Evolutionary conservation across 2,888 invertebrate genomes (phyloP).

Genomic region (Exephanes ischioxanthus): DNA sequence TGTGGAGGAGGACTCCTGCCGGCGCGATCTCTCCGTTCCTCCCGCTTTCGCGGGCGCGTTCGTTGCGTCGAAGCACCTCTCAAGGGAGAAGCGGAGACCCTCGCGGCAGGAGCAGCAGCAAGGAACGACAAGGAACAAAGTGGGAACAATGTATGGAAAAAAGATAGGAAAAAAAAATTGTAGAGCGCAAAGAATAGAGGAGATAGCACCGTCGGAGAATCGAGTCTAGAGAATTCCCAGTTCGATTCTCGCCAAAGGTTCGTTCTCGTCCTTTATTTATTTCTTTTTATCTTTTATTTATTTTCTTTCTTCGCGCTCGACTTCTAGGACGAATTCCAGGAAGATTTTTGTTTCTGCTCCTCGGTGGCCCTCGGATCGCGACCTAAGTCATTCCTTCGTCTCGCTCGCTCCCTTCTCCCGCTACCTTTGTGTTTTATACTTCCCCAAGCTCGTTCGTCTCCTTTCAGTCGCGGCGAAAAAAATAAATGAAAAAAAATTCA

Average conservation of each 20-base stretch:
- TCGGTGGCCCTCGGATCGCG: slow-evolving; percentile 51
- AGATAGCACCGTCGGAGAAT: slow-evolving; percentile 44
- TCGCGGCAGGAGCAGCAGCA: background rate
- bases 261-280: background rate
- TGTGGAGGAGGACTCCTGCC: slow-evolving; percentile 53
- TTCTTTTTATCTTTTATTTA: background rate
- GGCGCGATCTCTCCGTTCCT: slow-evolving; percentile 16
- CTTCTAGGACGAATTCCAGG: slow-evolving; percentile 48
- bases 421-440: background rate
- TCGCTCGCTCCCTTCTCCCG: background rate
- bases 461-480: background rate
- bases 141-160: slow-evolving; percentile 22
- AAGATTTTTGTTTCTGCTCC: slow-evolving; percentile 35
- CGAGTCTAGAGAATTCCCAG: slow-evolving; percentile 29
- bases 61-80: slow-evolving; percentile 4
- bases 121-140: slow-evolving; percentile 36
- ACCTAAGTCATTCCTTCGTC: slow-evolving; percentile 55
- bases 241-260: slow-evolving; percentile 11
- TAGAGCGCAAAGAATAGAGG: background rate
- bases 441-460: background rate
- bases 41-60: slow-evolving; percentile 32
- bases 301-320: slow-evolving; percentile 3
- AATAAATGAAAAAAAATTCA: slow-evolving; percentile 15
- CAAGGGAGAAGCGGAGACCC: slow-evolving; percentile 2
- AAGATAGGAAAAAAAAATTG: background rate